These are phyloP conservation scores for Exaiptasia diaphana DNA, from an alignment of 64 coral and sea anemone species.

Conservation along the genomic window DNA sequence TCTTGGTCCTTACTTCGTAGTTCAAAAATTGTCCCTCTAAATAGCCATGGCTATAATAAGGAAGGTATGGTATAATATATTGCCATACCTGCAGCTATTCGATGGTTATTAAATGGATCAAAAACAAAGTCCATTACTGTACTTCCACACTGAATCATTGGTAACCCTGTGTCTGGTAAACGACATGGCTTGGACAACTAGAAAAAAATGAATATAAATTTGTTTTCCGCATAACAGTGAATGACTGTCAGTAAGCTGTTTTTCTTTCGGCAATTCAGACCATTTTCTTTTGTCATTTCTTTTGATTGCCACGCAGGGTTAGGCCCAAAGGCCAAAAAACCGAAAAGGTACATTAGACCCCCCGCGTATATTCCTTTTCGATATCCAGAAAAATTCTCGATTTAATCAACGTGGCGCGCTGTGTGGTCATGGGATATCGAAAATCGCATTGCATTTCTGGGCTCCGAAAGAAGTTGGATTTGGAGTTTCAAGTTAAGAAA, in stretches of 20 bases:
- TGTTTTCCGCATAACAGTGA: not conserved
- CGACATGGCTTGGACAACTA: conserved; percentile 72
- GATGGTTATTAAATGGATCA: conserved; percentile 78
- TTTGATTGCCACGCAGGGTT: not conserved
- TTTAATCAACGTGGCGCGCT: too few relatives aligned
- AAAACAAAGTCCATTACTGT: conserved; percentile 81
- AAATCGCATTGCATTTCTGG: too few relatives aligned
- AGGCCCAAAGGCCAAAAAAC: too few relatives aligned
- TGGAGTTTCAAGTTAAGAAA: too few relatives aligned
- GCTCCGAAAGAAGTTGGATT: too few relatives aligned
- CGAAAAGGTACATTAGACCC: too few relatives aligned
- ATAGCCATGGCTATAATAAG: not conserved
- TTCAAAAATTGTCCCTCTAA: too few relatives aligned
- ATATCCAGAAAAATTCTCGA: too few relatives aligned
- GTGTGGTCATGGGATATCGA: too few relatives aligned
- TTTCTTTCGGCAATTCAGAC: too few relatives aligned
- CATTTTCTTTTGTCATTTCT: not conserved
- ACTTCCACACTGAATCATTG: conserved; percentile 79
- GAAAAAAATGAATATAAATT: conserved; percentile 5
- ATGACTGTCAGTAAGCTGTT: not conserved
- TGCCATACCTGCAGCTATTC: conserved; percentile 67
- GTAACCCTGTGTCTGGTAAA: conserved; percentile 77
- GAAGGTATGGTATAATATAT: not conserved
- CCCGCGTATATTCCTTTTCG: too few relatives aligned
- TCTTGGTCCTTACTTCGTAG: too few relatives aligned